These are phyloP conservation scores for Pomatorhinus ruficollis DNA, from an alignment of 2,113 vertebrate genomes.

Conservation along the genomic window DNA sequence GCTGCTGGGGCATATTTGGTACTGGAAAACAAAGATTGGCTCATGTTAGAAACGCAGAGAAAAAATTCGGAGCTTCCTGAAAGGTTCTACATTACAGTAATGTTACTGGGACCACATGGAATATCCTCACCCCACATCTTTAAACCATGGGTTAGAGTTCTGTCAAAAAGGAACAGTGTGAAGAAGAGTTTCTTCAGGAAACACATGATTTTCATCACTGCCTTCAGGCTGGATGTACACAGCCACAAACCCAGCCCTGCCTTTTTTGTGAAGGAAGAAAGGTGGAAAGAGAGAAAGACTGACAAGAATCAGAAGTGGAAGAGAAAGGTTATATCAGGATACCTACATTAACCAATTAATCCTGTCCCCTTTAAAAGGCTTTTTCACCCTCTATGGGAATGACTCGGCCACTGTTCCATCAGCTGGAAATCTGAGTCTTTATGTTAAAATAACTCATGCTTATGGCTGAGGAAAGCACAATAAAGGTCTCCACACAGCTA, in stretches of 20 bases:
- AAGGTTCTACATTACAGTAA: background rate
- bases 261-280: background rate
- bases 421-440: background rate
- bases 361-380: background rate
- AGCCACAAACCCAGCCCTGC: background rate
- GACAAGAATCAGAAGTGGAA: background rate
- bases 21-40: constrained; percentile 74
- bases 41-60: background rate
- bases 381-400: background rate
- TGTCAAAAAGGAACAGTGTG: background rate
- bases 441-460: background rate
- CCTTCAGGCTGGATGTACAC: background rate
- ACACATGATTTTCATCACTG: background rate
- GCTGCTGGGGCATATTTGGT: constrained; percentile 95
- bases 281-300: background rate
- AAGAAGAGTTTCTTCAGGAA: background rate
- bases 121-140: background rate
- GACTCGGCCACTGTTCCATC: background rate
- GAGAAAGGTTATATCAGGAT: background rate
- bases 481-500: background rate
- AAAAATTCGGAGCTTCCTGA: background rate
- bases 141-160: background rate
- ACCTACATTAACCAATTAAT: background rate
- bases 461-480: background rate
- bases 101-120: background rate